Evolutionary conservation across 2,888 invertebrate species (phyloP).

Genomic region (Hylaea fasciaria): DNA sequence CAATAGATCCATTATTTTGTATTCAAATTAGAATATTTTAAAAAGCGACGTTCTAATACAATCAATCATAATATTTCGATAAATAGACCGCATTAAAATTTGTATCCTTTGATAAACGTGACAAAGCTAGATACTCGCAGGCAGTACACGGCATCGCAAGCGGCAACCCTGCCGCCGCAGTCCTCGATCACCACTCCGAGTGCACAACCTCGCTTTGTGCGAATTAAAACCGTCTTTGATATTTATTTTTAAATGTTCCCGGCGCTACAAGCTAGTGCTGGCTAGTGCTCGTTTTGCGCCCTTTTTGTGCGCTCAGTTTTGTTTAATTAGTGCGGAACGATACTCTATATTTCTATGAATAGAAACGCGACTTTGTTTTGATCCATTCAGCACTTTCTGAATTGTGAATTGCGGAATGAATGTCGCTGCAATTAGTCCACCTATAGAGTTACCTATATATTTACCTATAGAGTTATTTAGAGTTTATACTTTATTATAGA

Average conservation of each 20-base stretch:
- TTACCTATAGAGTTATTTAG: too few species aligned
- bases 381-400: not conserved
- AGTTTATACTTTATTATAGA: too few species aligned
- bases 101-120: too few species aligned
- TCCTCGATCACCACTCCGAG: constrained; percentile 36
- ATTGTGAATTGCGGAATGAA: too few species aligned
- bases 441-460: too few species aligned
- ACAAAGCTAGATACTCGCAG: not conserved
- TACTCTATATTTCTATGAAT: constrained; percentile 44
- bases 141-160: constrained; percentile 19
- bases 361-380: constrained; percentile 17
- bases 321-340: constrained; percentile 58
- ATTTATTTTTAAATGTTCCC: constrained; percentile 61
- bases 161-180: constrained; percentile 29
- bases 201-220: constrained; percentile 48
- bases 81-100: too few species aligned
- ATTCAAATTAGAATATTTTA: too few species aligned
- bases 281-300: constrained; percentile 28
- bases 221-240: constrained; percentile 63
- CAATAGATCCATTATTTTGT: too few species aligned
- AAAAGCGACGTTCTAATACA: too few species aligned
- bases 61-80: too few species aligned
- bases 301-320: constrained; percentile 45
- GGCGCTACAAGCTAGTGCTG: constrained; percentile 23
- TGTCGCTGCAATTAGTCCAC: too few species aligned